Base-by-base conservation (phyloP, 2,113 vertebrate species). In the Riparia riparia region DNA sequence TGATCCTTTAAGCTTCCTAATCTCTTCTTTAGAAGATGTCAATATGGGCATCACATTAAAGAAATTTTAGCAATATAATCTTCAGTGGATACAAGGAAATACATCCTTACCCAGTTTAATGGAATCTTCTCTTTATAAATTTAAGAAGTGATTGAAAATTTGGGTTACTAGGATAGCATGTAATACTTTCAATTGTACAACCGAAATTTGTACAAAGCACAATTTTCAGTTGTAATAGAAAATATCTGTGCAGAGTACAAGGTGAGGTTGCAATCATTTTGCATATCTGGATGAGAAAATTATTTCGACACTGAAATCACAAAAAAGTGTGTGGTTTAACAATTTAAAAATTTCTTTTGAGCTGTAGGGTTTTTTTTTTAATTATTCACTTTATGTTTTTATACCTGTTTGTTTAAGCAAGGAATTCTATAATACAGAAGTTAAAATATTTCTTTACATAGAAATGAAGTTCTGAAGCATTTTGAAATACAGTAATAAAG, bases 1-100 rank as follows among this genome's bases (percentile, higher is more conserved):
- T 76, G 41, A 93, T 86, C 50, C 34, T 82, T 84, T 94, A 95
- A 91, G 65, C 93, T 96, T 90, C 34, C 57, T 96, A 95, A 96
- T 94, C 72, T 83, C n/a, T 76, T 91, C 81, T 94, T 53, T 64
- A 86, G 65, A 92, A 92, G 25, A 11, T 76, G 61, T 90, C 93
- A 95, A 69, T 93, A 92, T 45, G 50, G 71, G 6, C 50, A 88
- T 83, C 54, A 50, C 50, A 79, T 54, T 54, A 57, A 89, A 91
- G 63, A 87, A 65, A 78, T 80, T 72, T 86, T 71, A 79, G 19
- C 87, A 95, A 45, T 39, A 63, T 58, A 79, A 84, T 93, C 85
- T 95, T 83, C 66, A 61, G 6, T 17, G 31, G 58, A 82, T 74
- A 71, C 47, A 66, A 80, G 7, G 39, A 82, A 89, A 86, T 39